Percentiles rank a stretch among this genome's conserved stretches.
These are phyloP conservation scores for Cyphomyrus discorhynchus DNA, from an alignment of 2,113 vertebrate genomes.

Conservation along the genomic window DNA sequence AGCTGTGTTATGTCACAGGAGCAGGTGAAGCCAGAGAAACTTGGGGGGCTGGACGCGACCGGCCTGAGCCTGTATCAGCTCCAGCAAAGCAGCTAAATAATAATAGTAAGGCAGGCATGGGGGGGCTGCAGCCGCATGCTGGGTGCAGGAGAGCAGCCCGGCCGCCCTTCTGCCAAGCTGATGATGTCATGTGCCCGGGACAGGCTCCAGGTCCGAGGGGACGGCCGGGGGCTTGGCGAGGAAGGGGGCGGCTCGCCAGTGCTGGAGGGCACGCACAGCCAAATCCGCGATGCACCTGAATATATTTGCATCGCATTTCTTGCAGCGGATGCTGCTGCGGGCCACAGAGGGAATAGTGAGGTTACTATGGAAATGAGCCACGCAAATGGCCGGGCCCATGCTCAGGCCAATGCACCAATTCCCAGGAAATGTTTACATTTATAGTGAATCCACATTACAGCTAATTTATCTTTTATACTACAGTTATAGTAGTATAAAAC, in stretches of 20 bases:
- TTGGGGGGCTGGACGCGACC: background rate
- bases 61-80: background rate
- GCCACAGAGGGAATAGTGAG: background rate
- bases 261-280: background rate
- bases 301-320: slow-evolving; percentile 1
- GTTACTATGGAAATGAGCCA: background rate
- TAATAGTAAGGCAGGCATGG: background rate
- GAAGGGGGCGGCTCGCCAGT: background rate
- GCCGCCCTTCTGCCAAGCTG: background rate
- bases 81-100: background rate
- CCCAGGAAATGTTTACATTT: background rate
- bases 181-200: slow-evolving; percentile 10
- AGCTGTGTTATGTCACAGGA: background rate
- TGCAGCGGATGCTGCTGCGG: background rate
- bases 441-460: background rate
- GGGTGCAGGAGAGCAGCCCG: background rate
- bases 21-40: background rate
- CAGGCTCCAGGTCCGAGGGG: background rate
- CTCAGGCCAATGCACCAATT: background rate
- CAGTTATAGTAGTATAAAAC: too few species aligned
- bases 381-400: background rate
- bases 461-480: background rate
- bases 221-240: background rate
- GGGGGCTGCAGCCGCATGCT: background rate
- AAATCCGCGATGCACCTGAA: background rate